These are phyloP conservation scores for Meganola albula DNA, from an alignment of 2,888 invertebrate species.

Conservation along the genomic window DNA sequence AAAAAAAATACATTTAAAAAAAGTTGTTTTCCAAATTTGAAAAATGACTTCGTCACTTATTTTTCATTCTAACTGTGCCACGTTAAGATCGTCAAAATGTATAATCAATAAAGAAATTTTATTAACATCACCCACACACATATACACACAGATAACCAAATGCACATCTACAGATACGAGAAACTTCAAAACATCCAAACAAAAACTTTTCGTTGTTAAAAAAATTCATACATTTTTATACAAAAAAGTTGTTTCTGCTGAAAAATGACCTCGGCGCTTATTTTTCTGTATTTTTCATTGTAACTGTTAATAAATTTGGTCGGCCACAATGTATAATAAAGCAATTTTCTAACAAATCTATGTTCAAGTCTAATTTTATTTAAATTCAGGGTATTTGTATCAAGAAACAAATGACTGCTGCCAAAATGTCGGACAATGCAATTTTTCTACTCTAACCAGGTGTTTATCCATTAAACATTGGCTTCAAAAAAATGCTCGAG, in stretches of 20 bases:
- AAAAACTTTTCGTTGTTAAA: too few species aligned
- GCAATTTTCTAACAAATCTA: constrained; percentile 33
- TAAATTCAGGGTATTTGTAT: constrained; percentile 42
- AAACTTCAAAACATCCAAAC: too few species aligned
- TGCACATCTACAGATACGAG: too few species aligned
- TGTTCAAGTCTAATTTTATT: constrained; percentile 57
- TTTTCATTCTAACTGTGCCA: constrained; percentile 28
- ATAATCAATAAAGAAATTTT: too few species aligned
- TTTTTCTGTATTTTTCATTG: constrained; percentile 21
- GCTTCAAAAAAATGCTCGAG: constrained; percentile 31
- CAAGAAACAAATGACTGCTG: constrained; percentile 61
- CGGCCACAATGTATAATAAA: constrained; percentile 23
- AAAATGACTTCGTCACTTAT: constrained; percentile 35
- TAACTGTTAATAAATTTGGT: constrained; percentile 26
- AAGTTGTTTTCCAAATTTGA: constrained; percentile 32
- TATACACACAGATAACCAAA: too few species aligned
- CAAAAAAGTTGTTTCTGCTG: constrained; percentile 31
- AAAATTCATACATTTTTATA: too few species aligned
- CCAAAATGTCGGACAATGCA: constrained; percentile 64
- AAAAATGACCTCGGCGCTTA: constrained; percentile 36
- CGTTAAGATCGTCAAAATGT: constrained; percentile 14
- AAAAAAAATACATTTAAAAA: constrained; percentile 15
- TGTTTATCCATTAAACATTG: constrained; percentile 69
- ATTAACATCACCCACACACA: too few species aligned
- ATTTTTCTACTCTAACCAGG: constrained; percentile 68